Base-by-base conservation (phyloP, 64 coral and sea anemone species). In the Dendrophyllia cribrosa region DNA sequence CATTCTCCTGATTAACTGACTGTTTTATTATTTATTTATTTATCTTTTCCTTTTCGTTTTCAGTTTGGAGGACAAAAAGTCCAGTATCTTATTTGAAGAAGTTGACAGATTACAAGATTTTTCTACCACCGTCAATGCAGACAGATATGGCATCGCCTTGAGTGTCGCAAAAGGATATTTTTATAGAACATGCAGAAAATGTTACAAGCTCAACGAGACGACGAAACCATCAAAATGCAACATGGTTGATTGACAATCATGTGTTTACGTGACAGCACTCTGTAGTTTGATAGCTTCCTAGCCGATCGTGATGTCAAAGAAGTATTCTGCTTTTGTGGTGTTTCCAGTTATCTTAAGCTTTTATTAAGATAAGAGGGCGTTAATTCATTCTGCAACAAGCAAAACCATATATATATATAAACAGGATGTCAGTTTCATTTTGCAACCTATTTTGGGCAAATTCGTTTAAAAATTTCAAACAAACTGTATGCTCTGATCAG, bases 11-110 rank as follows among this genome's bases (percentile, higher is more conserved):
- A 34, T 56, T 56, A 9, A 1, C 12, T 56, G 53, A 3, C 53
- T 12, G 53, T 56, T 56, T 56, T 56, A 56, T 9, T 56, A 9
- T 56, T 12, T 56, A 9, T 56, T 56, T 56, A 56, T 9, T 7
- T 56, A 9, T 20, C 3, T 20, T 19, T 65, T 83, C n/a, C 3
- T 5, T 14, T 17, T 68, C 49, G 59, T 4, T 84, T 67, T 49
- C 80, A 84, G 80, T 67, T 84, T 44, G 80, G 80, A 84, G 80
- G 80, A 24, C 80, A 68, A 17, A 84, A 83, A 83, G 80, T 83
- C 46, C 80, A 83, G 43, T 83, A 83, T 46, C 80, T 83, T 23
- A 83, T 83, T 51, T 83, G 45, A 83, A 6, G 44, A 49, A 51
- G 44, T 50, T 48, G 61, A 49, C 10, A 66, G 46, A 44, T 83